Evolutionary conservation across 2,797 vertebrate species (phyloP), one percentile per base, ranked within the genome.

Genomic region (Rhynchotus rufescens): DNA sequence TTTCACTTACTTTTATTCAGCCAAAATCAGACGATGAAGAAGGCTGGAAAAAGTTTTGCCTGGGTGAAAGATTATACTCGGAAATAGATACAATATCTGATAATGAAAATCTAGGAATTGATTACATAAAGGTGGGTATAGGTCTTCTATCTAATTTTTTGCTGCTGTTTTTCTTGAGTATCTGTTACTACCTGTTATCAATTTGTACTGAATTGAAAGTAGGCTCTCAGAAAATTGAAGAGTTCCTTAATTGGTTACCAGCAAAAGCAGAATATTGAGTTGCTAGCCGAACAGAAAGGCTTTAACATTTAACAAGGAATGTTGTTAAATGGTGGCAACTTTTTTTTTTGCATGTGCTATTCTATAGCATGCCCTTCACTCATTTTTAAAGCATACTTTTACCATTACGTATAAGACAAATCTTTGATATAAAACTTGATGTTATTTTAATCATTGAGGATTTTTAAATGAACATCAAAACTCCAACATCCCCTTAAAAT

Each of bases 41-140:
- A 96, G 98, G 98, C 68, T 98, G 98, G 98, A 98, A 98, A 95
- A 98, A 97, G 88, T 98, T 98, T 94, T 98, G 99, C 97, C 97
- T 99, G 52, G 99, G 99, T 90, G 98, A 99, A 97, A 98, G 87
- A 56, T 34, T 98, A 88, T 98, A 97, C 92, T 96, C 94, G 67
- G 98, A 97, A 60, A 56, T 91, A 28, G 87, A 97, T 80, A 94
- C 83, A 69, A 91, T 95, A 59, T 65, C 93, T 77, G 96, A 96
- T 72, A 85, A 90, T 80, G 97, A 98, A 96, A 98, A 78, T 85
- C 97, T 98, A 74, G 98, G 98, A 67, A 98, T 99, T 52, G 98
- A 99, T 97, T 99, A 99, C 76, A 94, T 98, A 62, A 98, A 99
- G 98, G 99, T 98, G 93, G 64, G 89, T 79, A 30, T 34, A 74